Conservation (phyloP, 2,797 vertebrate species). For the Hypotaenidia okinawae region DNA sequence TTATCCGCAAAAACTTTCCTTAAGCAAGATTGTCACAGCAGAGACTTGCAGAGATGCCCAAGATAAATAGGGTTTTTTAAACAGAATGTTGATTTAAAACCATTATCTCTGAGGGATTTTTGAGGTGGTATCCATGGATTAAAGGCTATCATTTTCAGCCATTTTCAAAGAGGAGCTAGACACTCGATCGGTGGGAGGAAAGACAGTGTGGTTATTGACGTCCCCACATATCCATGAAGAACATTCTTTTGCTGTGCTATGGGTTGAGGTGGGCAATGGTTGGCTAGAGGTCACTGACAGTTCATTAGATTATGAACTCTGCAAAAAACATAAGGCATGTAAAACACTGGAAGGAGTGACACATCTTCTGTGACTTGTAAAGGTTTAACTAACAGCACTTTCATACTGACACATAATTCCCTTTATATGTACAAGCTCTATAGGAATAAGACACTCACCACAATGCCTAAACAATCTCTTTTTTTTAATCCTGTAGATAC, state of each 20-base stretch:
- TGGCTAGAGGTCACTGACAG: background rate
- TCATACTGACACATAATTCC: background rate
- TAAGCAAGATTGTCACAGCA: background rate
- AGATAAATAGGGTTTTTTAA: background rate
- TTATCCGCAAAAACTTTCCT: background rate
- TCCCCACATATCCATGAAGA: accelerated
- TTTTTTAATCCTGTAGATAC: background rate
- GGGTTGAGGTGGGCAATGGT: background rate
- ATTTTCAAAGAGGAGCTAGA: background rate
- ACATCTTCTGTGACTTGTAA: background rate
- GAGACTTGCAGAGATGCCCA: background rate
- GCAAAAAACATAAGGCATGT: background rate
- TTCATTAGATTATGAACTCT: background rate
- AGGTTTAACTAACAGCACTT: background rate
- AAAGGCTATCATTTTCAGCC: background rate
- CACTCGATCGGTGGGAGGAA: background rate
- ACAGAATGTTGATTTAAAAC: background rate
- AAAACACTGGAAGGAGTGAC: background rate
- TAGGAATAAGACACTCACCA: background rate
- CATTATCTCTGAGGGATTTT: background rate
- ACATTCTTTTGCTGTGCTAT: background rate
- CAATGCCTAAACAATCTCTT: background rate
- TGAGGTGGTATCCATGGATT: background rate
- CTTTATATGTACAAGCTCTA: background rate
- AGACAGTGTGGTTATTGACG: background rate